Conservation (phyloP, 2,113 vertebrate species). For the Athene cunicularia region DNA sequence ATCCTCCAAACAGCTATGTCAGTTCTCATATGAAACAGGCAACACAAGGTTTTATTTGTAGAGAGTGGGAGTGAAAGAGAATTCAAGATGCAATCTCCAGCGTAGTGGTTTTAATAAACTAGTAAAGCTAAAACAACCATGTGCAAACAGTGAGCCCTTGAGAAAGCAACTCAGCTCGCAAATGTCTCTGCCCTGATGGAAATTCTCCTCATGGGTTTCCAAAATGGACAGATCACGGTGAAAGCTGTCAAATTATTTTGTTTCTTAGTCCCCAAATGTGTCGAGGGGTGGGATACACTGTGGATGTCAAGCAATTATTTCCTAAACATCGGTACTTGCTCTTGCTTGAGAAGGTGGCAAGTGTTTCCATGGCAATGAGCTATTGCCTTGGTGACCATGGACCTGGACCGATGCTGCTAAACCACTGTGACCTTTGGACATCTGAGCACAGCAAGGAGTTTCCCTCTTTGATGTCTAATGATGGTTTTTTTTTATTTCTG, state of each 20-base stretch:
- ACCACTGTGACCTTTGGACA: neutral
- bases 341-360: neutral
- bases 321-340: neutral
- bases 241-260: neutral
- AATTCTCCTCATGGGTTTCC: neutral
- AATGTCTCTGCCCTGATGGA: neutral
- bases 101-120: neutral
- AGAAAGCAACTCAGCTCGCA: neutral
- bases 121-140: neutral
- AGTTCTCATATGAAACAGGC: neutral
- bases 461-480: neutral
- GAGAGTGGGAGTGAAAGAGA: neutral
- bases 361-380: constrained; percentile 55
- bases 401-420: neutral
- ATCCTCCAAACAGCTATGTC: neutral
- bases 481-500: neutral
- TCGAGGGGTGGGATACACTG: neutral
- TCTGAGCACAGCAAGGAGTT: neutral
- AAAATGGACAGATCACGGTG: rapidly evolving
- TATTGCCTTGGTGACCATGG: constrained; percentile 41
- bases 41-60: neutral
- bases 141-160: neutral
- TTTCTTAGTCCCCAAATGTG: neutral
- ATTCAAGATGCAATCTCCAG: neutral
- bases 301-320: neutral